Evolutionary conservation across 92 coral and sea anemone species (phyloP).

Genomic region (Paragorgia papillata): DNA sequence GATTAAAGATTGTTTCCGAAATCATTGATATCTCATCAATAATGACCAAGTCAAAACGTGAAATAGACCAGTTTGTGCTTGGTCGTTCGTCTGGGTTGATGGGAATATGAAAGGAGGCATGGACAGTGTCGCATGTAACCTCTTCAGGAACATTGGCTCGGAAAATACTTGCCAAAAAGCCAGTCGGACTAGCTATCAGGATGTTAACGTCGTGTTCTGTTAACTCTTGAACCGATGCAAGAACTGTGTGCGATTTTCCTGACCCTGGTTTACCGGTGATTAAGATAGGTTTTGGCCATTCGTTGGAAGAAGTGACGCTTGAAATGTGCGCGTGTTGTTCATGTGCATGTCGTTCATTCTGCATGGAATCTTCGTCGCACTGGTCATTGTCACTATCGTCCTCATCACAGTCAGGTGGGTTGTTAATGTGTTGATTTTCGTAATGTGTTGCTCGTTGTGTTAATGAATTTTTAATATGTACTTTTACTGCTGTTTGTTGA

Average conservation of each 20-base stretch:
- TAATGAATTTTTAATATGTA: too few species aligned
- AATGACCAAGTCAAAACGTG: constrained; percentile 17
- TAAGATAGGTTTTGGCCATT: constrained; percentile 14
- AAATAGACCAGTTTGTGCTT: constrained; percentile 11
- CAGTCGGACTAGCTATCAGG: constrained; percentile 10
- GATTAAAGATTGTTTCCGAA: neutral
- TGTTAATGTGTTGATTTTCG: neutral
- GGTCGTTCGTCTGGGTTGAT: neutral
- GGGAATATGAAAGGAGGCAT: constrained; percentile 22
- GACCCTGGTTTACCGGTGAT: constrained; percentile 31
- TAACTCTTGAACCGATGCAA: neutral
- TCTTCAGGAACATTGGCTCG: neutral
- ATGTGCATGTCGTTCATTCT: neutral
- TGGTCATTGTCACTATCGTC: neutral
- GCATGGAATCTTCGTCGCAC: too few species aligned
- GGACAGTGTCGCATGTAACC: constrained; percentile 13
- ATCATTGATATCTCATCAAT: constrained; percentile 42
- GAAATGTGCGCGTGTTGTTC: too few species aligned
- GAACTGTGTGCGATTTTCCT: constrained; percentile 17
- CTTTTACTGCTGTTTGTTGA: too few species aligned
- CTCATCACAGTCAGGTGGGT: neutral
- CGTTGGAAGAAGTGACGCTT: neutral
- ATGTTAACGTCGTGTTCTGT: neutral
- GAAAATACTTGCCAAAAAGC: constrained; percentile 15
- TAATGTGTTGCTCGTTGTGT: too few species aligned